phyloP scores from a whole-genome alignment of 2,888 invertebrate genomes.

The Syritta pipiens region DNA sequence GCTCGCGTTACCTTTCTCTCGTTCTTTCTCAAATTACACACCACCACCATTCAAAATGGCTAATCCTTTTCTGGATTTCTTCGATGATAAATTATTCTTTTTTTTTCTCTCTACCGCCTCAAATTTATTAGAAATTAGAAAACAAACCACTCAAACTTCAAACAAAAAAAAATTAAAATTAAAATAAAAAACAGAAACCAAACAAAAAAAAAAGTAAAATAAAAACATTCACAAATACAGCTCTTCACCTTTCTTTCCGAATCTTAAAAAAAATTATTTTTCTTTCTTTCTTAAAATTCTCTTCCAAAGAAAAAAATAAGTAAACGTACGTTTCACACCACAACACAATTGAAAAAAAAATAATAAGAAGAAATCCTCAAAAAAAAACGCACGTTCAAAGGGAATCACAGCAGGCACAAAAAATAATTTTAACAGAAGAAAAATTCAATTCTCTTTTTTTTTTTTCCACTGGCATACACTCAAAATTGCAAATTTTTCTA shows the following conservation, averaged over 20 bases:
- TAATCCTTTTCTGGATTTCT: not conserved
- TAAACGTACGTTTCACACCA: slow-evolving; percentile 20
- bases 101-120: no score
- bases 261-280: not conserved
- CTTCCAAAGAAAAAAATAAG: not conserved
- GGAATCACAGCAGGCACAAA: slow-evolving; percentile 39
- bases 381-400: slow-evolving; percentile 25
- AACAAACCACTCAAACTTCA: slow-evolving; percentile 22
- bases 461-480: slow-evolving; percentile 55
- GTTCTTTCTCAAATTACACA: not conserved
- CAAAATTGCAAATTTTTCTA: slow-evolving; percentile 29
- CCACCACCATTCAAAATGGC: slow-evolving; percentile 16
- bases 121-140: not conserved
- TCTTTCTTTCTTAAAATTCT: slow-evolving; percentile 6
- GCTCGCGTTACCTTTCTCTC: not conserved
- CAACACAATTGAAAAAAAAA: slow-evolving; percentile 27
- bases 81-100: not conserved
- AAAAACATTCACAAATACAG: slow-evolving; percentile 48
- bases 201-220: not conserved
- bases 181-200: not conserved
- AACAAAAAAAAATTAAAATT: slow-evolving; percentile 12
- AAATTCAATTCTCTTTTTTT: not conserved
- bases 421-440: slow-evolving; percentile 51
- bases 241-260: slow-evolving; percentile 59
- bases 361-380: not conserved